Conservation (phyloP, 2,113 vertebrate species). For the Bubo bubo region DNA sequence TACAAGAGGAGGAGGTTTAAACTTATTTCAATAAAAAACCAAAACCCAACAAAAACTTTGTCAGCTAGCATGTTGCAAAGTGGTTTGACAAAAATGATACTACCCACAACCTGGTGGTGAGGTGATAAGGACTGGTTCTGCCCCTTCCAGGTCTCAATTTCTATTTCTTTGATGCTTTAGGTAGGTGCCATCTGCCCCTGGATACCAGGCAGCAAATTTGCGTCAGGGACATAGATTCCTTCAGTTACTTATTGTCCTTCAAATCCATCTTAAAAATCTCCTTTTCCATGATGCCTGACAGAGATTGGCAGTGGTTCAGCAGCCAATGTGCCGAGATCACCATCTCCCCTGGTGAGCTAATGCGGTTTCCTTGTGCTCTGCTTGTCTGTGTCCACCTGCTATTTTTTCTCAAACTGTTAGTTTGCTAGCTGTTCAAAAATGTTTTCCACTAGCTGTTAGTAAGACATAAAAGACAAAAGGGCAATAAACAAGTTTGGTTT, state of each 20-base stretch:
- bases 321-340: background rate
- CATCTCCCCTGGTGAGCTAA: background rate
- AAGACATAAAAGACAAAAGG: background rate
- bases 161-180: background rate
- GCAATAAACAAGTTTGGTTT: background rate
- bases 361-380: background rate
- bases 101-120: background rate
- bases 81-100: background rate
- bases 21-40: slow-evolving; percentile 6
- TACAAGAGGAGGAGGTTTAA: slow-evolving; percentile 73
- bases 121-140: background rate
- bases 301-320: background rate
- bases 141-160: background rate
- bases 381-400: background rate
- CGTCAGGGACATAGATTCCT: background rate
- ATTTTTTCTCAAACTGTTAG: background rate
- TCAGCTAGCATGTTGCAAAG: slow-evolving; percentile 2
- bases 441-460: background rate
- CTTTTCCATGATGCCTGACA: background rate
- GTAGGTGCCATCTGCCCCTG: background rate
- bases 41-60: background rate
- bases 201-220: background rate
- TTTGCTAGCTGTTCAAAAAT: background rate
- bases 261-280: background rate
- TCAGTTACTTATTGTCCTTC: background rate